These are phyloP conservation scores for Circaetus cinerascens DNA, from an alignment of 2,113 vertebrate genomes.

Conservation along the genomic window DNA sequence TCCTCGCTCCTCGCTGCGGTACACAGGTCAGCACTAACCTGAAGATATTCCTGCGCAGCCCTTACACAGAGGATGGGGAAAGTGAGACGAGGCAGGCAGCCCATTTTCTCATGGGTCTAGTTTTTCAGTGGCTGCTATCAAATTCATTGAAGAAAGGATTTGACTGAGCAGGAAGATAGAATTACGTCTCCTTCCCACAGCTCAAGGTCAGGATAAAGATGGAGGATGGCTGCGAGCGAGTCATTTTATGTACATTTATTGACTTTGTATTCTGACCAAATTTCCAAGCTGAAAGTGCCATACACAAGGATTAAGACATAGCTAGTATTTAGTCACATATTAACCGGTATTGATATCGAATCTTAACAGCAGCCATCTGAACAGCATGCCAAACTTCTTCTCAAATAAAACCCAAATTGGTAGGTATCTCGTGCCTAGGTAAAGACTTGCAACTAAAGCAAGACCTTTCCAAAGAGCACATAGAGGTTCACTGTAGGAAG, in stretches of 20 bases:
- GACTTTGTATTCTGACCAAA: background rate
- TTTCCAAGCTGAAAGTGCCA: background rate
- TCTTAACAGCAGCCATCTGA: background rate
- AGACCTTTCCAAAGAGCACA: background rate
- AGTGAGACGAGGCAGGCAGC: background rate
- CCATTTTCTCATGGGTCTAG: conserved; percentile 64
- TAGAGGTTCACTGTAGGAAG: background rate
- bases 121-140: conserved; percentile 59
- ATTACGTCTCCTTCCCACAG: conserved; percentile 49
- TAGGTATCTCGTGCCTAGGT: background rate
- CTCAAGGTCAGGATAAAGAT: conserved; percentile 57
- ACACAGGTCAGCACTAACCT: background rate
- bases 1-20: background rate
- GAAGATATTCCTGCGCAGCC: background rate
- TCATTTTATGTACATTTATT: background rate
- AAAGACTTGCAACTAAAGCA: background rate
- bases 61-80: background rate
- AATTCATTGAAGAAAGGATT: conserved; percentile 65
- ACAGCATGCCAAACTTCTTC: background rate
- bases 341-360: background rate
- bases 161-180: conserved; percentile 48
- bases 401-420: background rate
- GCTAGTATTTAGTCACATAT: background rate
- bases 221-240: background rate
- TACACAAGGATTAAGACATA: background rate